phyloP scores from a whole-genome alignment of 35 echinoderm and acorn worm genomes.

The Patiria miniata region DNA sequence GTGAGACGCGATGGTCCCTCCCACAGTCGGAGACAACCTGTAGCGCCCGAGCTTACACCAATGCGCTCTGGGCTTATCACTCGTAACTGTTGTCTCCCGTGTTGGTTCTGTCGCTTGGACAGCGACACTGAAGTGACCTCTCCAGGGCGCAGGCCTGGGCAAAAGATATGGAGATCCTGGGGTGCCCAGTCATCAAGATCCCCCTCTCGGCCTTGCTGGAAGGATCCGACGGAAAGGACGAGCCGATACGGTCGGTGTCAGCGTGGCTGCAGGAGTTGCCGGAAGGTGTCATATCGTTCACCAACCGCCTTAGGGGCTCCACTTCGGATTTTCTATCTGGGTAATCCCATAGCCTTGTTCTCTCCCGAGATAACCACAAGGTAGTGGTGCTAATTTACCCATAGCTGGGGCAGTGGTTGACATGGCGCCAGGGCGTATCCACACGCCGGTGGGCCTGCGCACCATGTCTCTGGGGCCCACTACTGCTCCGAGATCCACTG shows the following conservation, averaged over 20 bases:
- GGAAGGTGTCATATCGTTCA: not conserved
- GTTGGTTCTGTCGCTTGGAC: not conserved
- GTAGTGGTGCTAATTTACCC: not conserved
- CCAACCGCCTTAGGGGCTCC: slow-evolving; percentile 31
- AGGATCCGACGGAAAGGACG: slow-evolving; percentile 58
- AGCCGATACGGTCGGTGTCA: slow-evolving; percentile 55
- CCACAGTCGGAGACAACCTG: slow-evolving; percentile 25
- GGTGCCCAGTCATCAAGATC: slow-evolving; percentile 34
- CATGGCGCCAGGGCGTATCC: too few species aligned
- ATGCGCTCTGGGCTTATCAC: not conserved
- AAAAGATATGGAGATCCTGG: slow-evolving; percentile 16
- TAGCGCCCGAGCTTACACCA: not conserved
- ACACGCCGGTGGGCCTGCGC: too few species aligned
- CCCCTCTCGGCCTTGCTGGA: slow-evolving; percentile 60
- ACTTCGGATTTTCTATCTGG: not conserved
- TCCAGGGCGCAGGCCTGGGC: slow-evolving; percentile 63
- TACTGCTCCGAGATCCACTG: too few species aligned
- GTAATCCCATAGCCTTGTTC: not conserved
- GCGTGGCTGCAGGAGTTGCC: slow-evolving; percentile 61
- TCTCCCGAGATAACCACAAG: not conserved
- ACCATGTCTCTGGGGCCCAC: too few species aligned
- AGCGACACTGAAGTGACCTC: slow-evolving; percentile 55
- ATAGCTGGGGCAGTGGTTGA: too few species aligned
- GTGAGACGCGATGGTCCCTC: too few species aligned
- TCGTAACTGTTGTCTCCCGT: not conserved